Conservation (phyloP, 2,797 vertebrate species). For the Mycteria americana region DNA sequence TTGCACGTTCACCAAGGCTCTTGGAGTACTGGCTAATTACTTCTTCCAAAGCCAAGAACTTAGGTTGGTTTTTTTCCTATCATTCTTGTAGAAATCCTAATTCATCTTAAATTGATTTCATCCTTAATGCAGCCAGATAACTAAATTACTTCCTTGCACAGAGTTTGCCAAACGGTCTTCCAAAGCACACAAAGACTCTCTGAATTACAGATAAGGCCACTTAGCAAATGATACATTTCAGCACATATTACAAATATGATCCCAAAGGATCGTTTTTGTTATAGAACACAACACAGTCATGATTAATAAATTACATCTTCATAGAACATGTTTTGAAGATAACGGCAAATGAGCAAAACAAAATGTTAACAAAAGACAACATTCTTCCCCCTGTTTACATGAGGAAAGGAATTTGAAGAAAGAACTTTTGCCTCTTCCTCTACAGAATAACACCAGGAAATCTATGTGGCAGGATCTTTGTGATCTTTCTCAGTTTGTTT, state of each 20-base stretch:
- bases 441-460: slow-evolving; percentile 12
- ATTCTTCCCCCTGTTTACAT: background rate
- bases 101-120: slow-evolving; percentile 19
- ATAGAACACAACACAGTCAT: background rate
- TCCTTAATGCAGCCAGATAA: slow-evolving; percentile 12
- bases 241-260: background rate
- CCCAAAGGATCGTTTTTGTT: background rate
- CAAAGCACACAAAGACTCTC: background rate
- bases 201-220: slow-evolving; percentile 12
- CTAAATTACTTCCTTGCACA: slow-evolving; percentile 24
- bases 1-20: background rate
- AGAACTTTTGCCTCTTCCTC: background rate
- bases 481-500: background rate
- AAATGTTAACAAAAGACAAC: background rate
- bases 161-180: slow-evolving; percentile 20
- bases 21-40: background rate
- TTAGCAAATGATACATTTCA: background rate
- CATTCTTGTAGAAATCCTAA: background rate
- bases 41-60: background rate
- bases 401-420: background rate
- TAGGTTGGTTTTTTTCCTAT: background rate
- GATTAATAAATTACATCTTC: background rate
- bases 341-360: background rate
- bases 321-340: background rate
- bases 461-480: background rate